Base-by-base conservation (phyloP, 2,113 vertebrate species). In the Promerops cafer region DNA sequence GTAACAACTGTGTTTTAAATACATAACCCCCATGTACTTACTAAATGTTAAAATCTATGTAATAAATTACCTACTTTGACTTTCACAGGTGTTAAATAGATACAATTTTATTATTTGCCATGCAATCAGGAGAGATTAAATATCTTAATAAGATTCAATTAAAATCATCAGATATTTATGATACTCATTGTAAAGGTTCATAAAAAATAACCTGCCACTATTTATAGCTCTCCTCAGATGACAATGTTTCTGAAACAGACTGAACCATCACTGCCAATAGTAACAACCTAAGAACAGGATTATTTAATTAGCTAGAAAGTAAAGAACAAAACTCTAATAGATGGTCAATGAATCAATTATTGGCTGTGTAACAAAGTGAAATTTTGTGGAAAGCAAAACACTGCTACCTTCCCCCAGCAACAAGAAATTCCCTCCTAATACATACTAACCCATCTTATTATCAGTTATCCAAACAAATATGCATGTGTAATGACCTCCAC, bases 131-230 rank as follows among this genome's bases (percentile, higher is more conserved):
- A 90, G 52, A 96, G 85, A 97, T 96, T 94, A 97, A 93, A 68
- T 87, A 94, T 74, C 74, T 85, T 96, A 97, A 94, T 97, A 95
- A 95, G 86, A 91, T 50, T 87, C 87, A 97, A 89, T 96, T 96
- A 95, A 97, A 96, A 95, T 59, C 37, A 81, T 94, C 64, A 95
- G 52, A 71, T 96, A 95, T 96, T 97, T 97, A 93, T 96, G 90
- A 72, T 71, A 88, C 72, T 85, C 37, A 86, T 88, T 95, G 75
- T 93, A 93, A 95, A 84, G 54, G 61, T 77, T 86, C 81, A 83
- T 59, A 70, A 77, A 28, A 94, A 93, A 90, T 82, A 80, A 57
- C 31, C 37, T 94, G 66, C 50, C 75, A 64, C 74, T 96, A 83
- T 83, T 94, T 72, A 72, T 83, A 90, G 49, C 39, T 95, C 57